Base-by-base conservation (phyloP, 2,797 vertebrate species). In the Onychomys arenicola region DNA sequence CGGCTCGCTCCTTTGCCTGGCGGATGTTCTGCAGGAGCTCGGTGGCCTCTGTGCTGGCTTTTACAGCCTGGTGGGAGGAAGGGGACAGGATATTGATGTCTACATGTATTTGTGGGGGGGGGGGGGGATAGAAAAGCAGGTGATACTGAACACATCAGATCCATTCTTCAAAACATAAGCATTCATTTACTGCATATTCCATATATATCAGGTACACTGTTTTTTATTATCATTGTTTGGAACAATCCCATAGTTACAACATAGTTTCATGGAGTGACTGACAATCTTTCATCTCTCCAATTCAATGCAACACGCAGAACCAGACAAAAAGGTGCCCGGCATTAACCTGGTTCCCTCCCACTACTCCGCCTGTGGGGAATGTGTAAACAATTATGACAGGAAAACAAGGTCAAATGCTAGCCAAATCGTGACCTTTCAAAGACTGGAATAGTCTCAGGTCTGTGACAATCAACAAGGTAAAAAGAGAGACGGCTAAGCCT, bases 11-110 rank as follows among this genome's bases (percentile, higher is more conserved):
- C 98, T 99, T 99, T 32, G 99, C 99, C 98, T 99, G 98, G 87
- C 99, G 99, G 96, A 99, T 99, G 46, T 98, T 99, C 98, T 99
- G 99, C 91, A 99, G 99, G 71, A 99, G 99, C 97, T 99, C 99
- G 0, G 99, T 99, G 40, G 99, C 99, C 97, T 99, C 99, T 37
- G 99, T 99, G 95, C 99, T 99, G 75, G 99, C 99, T 98, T 99
- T 99, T 65, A 99, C 98, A 1, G 99, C 99, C 99, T 99, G 49
- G 21, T 34, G 5, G n/a, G 2, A 0, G 81, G 43, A 32, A 84
- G 89, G 96, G 91, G 27, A 17, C 59, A 2, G 83, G 23, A 49
- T 5, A 43, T 0, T 91, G 23, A 34, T 7, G 69, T 32, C n/a
- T 90, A 76, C 13, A 4, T 10, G 55, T 27, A 92, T 2, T 52